Conservation (phyloP, 2,113 vertebrate genomes). For the Halcyon malimbica region DNA sequence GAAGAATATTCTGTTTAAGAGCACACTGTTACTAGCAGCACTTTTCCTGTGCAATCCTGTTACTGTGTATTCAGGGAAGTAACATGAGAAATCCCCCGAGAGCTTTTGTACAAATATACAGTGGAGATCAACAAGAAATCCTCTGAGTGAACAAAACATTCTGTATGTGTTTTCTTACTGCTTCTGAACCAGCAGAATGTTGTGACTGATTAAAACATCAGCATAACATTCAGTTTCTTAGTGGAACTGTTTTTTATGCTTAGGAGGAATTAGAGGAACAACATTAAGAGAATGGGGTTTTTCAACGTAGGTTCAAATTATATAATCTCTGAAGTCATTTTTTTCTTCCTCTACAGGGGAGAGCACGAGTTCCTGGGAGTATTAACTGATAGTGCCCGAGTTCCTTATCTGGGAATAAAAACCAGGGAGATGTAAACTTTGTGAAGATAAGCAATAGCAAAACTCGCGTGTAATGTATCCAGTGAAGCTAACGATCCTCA, state of each 20-base stretch:
- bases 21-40: background rate
- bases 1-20: background rate
- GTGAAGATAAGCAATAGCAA: slow-evolving; percentile 35
- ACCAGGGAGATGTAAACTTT: background rate
- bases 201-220: slow-evolving; percentile 17
- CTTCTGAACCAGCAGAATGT: slow-evolving; percentile 35
- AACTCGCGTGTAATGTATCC: background rate
- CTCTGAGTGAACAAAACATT: slow-evolving; percentile 58
- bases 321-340: slow-evolving; percentile 13
- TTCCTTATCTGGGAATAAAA: slow-evolving; percentile 21
- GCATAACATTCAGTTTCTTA: background rate
- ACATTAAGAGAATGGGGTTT: background rate
- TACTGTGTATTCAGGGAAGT: slow-evolving; percentile 52
- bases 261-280: background rate
- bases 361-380: background rate
- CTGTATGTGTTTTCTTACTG: slow-evolving; percentile 50
- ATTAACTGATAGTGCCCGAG: background rate
- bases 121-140: slow-evolving; percentile 67
- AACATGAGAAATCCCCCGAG: slow-evolving; percentile 57
- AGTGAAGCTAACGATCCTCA: slow-evolving; percentile 25
- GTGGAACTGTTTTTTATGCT: background rate
- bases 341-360: background rate
- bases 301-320: background rate
- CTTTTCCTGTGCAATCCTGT: slow-evolving; percentile 33
- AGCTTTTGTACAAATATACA: slow-evolving; percentile 59